A percentile compares a stretch with the other conserved stretches of the same genome.
phyloP scores from a whole-genome alignment of 2,113 vertebrate genomes.

The Chionodraco myersi region DNA sequence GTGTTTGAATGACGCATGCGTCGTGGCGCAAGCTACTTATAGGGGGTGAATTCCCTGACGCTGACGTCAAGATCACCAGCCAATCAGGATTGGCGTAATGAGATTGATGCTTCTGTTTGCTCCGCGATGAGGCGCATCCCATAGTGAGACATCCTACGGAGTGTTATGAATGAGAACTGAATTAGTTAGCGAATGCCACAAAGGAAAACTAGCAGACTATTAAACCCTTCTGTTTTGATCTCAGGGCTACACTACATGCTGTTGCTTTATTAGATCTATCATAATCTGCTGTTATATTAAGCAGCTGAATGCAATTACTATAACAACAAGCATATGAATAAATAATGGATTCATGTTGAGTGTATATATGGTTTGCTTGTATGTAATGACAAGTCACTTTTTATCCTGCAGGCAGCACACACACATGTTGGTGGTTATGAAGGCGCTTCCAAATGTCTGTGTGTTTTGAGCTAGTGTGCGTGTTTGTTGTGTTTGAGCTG shows the following conservation, averaged over 20 bases:
- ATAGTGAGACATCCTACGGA: no score
- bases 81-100: no score
- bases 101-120: no score
- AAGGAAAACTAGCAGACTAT: constrained; percentile 13
- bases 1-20: no score
- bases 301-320: constrained; percentile 16
- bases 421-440: constrained; percentile 4
- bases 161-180: neutral
- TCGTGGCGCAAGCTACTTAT: no score
- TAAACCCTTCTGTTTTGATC: constrained; percentile 14
- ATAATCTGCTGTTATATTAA: constrained; percentile 32
- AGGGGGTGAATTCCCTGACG: no score
- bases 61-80: no score
- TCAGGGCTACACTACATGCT: constrained; percentile 18
- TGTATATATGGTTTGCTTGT: constrained; percentile 18
- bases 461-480: constrained; percentile 4
- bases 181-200: neutral
- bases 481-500: constrained; percentile 14
- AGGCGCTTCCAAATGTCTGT: neutral
- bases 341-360: constrained; percentile 26
- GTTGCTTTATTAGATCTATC: constrained; percentile 26
- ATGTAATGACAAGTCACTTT: constrained; percentile 17
- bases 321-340: constrained; percentile 2
- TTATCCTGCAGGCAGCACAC: neutral
- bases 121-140: no score